Evolutionary conservation across 2,113 vertebrate genomes (phyloP), one percentile per base, ranked within the genome.

Genomic region (Carollia perspicillata): DNA sequence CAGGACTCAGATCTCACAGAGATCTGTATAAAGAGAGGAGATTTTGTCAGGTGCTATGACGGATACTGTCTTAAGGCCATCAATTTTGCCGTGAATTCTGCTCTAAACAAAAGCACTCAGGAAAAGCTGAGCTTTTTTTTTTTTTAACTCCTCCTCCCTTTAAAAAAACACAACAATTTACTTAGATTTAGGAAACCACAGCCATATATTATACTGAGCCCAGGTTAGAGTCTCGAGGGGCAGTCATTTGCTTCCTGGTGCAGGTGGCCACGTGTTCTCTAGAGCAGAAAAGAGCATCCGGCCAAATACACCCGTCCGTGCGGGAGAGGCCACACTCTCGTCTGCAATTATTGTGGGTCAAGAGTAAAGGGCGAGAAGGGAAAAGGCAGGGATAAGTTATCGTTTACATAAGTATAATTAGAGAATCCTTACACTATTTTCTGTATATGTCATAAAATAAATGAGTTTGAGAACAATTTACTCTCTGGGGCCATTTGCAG

Each of bases 121-220:
- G 79, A 83, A 63, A 42, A 63, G 1, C 33, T 93, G 69, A 28
- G 44, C 16, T 65, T 33, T 68, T 33, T 12, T 44, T 16, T 23
- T 35, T 60, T 23, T 60, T 4, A 26, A 26, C 28, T 26, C 20
- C n/a, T 16, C 12, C 17, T 53, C 8, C 28, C 20, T 13, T 84
- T 66, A 20, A 17, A 58, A 5, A 35, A 35, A 75, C 9, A 14
- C 33, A 16, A 68, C 35, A 94, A 72, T 3, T 83, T 28, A 30
- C 72, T 88, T 87, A 81, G 42, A 69, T 83, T 93, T 86, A 65
- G 37, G 35, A 95, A 94, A 66, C 51, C 60, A 87, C 65, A 71
- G 51, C 23, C 83, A 93, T 80, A 28, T 55, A 33, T 86, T 75
- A 81, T 26, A 42, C 33, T 11, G 66, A 92, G 60, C 71, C 63